These are phyloP conservation scores for Araneus ventricosus DNA, from an alignment of 1,140 invertebrate species.

Conservation along the genomic window DNA sequence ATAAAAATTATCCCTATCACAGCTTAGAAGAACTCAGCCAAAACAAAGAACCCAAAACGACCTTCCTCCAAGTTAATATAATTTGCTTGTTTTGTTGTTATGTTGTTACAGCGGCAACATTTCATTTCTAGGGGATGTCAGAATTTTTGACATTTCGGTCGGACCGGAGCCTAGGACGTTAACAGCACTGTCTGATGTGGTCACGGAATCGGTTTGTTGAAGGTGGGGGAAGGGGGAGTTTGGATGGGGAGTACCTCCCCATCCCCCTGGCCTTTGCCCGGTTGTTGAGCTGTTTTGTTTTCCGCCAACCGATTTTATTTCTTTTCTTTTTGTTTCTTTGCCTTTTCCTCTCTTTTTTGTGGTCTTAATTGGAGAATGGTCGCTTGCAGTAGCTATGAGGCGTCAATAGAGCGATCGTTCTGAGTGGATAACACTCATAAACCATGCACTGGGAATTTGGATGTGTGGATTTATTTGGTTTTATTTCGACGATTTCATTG, in stretches of 20 bases:
- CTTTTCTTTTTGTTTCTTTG: not conserved
- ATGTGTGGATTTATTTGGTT: too few relatives aligned
- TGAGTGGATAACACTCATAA: not conserved
- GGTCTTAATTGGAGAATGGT: not conserved
- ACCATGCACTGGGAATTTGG: not conserved
- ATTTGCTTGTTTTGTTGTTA: not conserved
- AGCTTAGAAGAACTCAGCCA: not conserved
- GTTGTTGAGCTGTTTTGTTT: conserved; percentile 4
- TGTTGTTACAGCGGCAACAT: not conserved
- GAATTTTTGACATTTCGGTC: conserved; percentile 34
- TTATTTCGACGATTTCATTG: too few relatives aligned
- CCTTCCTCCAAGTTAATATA: conserved; percentile 19
- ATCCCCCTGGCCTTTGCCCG: not conserved
- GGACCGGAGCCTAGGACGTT: conserved; percentile 3
- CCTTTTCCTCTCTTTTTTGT: not conserved
- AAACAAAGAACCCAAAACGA: conserved; percentile 25
- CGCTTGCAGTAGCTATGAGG: not conserved
- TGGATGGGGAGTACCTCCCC: not conserved
- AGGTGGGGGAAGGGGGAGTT: not conserved
- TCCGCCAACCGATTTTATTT: not conserved
- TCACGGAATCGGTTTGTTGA: conserved; percentile 50
- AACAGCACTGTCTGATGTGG: conserved; percentile 19
- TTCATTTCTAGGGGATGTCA: conserved; percentile 25
- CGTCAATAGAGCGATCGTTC: not conserved
- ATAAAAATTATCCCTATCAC: conserved; percentile 34